These are phyloP conservation scores for Crotophaga sulcirostris DNA, from an alignment of 2,113 vertebrate genomes.

Conservation along the genomic window DNA sequence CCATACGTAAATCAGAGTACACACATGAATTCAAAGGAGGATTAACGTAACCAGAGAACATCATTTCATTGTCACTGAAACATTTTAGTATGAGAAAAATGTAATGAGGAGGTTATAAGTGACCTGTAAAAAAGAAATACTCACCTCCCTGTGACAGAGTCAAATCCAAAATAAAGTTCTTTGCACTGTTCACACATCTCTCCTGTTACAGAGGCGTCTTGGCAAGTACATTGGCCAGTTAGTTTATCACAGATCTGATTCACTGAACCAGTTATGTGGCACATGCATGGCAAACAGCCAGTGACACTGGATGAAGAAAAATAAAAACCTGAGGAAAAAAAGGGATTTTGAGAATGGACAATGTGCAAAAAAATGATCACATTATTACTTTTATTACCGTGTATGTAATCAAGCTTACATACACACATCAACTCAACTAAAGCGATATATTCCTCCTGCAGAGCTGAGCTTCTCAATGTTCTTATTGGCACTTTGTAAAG, in stretches of 20 bases:
- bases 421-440: background rate
- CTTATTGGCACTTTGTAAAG: background rate
- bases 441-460: background rate
- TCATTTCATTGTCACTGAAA: background rate
- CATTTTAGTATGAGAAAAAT: background rate
- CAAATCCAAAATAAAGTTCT: constrained; percentile 86
- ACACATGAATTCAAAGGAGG: background rate
- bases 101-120: background rate
- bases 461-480: background rate
- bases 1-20: background rate
- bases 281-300: constrained; percentile 83
- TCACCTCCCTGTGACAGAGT: constrained; percentile 85
- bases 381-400: background rate
- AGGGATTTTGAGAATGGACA: background rate
- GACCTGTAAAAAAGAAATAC: background rate
- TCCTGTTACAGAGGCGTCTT: constrained; percentile 80
- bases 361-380: background rate
- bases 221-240: constrained; percentile 84
- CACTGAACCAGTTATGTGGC: constrained; percentile 80
- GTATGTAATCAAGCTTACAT: background rate
- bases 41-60: background rate
- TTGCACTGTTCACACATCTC: constrained; percentile 81
- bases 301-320: constrained; percentile 48
- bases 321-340: constrained; percentile 82
- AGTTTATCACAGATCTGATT: constrained; percentile 75